A percentile compares a stretch with the other conserved stretches of the same genome.
phyloP scores from a whole-genome alignment of 2,888 invertebrate species.

The Drosophila siamana region DNA sequence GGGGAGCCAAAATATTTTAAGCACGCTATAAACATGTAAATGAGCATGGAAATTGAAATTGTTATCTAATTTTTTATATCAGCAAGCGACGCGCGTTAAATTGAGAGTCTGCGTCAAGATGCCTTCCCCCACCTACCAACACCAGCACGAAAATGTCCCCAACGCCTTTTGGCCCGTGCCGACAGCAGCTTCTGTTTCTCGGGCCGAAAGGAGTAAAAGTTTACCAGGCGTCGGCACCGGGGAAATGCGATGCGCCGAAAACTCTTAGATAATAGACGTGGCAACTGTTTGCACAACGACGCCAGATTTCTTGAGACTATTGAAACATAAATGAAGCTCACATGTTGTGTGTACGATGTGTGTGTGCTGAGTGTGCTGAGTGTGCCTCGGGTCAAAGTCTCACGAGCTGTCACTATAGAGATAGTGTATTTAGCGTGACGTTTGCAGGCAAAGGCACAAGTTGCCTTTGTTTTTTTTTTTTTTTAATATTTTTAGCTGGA shows the following conservation, averaged over 20 bases:
- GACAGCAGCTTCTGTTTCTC: slow-evolving; percentile 19
- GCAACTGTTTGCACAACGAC: slow-evolving; percentile 66
- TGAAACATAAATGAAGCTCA: slow-evolving; percentile 69
- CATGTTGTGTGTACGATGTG: slow-evolving; percentile 13
- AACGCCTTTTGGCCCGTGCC: slow-evolving; percentile 5
- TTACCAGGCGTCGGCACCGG: slow-evolving; percentile 38
- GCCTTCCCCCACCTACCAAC: not conserved
- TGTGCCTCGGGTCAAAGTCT: slow-evolving; percentile 48
- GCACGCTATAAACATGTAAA: slow-evolving; percentile 83
- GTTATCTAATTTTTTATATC: slow-evolving; percentile 82
- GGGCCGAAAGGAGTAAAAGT: slow-evolving; percentile 72
- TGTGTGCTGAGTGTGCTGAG: slow-evolving; percentile 18
- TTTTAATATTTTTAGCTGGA: slow-evolving; percentile 69
- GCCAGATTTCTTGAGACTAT: slow-evolving; percentile 58
- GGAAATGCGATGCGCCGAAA: slow-evolving; percentile 52
- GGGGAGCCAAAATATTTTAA: slow-evolving; percentile 71
- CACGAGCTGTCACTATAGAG: slow-evolving; percentile 19
- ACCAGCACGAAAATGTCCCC: too few species aligned
- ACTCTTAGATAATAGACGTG: slow-evolving; percentile 73
- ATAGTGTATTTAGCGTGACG: slow-evolving; percentile 11
- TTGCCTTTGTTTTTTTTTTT: too few species aligned
- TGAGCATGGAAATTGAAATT: slow-evolving; percentile 84
- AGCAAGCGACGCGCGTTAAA: slow-evolving; percentile 65
- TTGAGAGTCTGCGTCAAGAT: slow-evolving; percentile 48
- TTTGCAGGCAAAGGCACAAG: slow-evolving; percentile 10